Evolutionary conservation across 1,140 invertebrate genomes (phyloP), one percentile per base, ranked within the genome.

Genomic region (Zaprionus davidi): DNA sequence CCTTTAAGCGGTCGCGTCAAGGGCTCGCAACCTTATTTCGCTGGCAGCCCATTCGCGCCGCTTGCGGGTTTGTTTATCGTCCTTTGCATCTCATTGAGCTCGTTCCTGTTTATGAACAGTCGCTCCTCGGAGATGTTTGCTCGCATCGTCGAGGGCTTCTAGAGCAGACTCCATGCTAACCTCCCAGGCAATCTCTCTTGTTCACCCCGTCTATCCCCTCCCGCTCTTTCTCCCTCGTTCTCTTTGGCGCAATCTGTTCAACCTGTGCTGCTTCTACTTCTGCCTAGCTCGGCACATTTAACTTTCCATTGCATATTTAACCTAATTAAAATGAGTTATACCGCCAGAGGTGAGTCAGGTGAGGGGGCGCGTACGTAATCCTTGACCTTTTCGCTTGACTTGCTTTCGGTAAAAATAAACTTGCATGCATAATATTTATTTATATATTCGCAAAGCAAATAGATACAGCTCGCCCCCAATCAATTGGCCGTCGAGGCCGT

Each of bases 21-120:
- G 78, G 69, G 77, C 70, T 75, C 78, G 78, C 79, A 83, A 78
- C 84, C 80, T 83, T 87, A 83, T 83, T 87, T 71, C 53, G 78
- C 80, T 70, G 60, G 44, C 66, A 69, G 76, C 81, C 69, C 82
- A 58, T 74, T 74, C 70, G 71, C 55, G 26, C n/a, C 44, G 84
- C 84, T 84, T 77, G 72, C 64, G 69, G 71, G 78, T 78, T 88
- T 81, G 85, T 90, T 88, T 88, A 88, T 90, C 85, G 81, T 84
- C 76, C 85, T 88, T 88, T 88, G 84, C 84, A 88, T 88, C 81
- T 88, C 84, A 88, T 88, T 88, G 85, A 90, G 81, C 81, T 79
- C 57, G 70, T 69, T 80, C 60, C 73, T 68, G 74, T 62, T 78
- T 57, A 65, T 67, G 64, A 81, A 64, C 68, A 62, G 67, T 44